Percentiles rank a stretch among this genome's conserved stretches.
These are phyloP conservation scores for Calonectris borealis DNA, from an alignment of 2,113 vertebrate species.

Conservation along the genomic window DNA sequence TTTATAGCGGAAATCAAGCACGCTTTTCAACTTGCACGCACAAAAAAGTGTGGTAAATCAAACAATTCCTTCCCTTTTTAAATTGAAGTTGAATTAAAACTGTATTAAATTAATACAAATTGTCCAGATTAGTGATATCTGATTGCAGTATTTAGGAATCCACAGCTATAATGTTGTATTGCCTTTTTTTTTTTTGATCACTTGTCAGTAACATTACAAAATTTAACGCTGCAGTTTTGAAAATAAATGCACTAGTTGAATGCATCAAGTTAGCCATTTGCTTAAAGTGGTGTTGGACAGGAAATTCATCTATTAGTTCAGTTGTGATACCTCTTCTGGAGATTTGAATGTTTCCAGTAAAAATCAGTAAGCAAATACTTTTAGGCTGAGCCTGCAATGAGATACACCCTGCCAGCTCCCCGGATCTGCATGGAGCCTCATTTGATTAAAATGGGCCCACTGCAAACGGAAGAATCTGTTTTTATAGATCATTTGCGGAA, in stretches of 20 bases:
- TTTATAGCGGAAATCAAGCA: conserved; percentile 31
- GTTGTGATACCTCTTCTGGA: not conserved
- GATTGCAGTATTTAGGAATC: not conserved
- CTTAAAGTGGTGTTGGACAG: not conserved
- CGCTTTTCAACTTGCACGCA: conserved; percentile 48
- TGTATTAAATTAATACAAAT: not conserved
- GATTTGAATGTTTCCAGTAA: not conserved
- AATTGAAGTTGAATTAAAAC: not conserved
- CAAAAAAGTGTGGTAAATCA: conserved; percentile 14
- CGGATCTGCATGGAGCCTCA: not conserved
- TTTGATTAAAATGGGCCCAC: not conserved
- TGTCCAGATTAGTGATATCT: not conserved
- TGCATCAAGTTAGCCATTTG: not conserved
- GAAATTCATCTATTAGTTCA: not conserved
- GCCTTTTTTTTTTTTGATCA: not conserved
- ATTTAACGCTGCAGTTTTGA: not conserved
- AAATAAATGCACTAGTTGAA: not conserved
- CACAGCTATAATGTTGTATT: not conserved
- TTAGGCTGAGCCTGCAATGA: not conserved
- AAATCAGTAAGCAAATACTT: not conserved
- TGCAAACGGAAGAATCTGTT: not conserved
- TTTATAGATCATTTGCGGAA: not conserved
- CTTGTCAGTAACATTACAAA: not conserved
- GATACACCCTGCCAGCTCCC: not conserved
- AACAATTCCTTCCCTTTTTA: not conserved